phyloP scores from a whole-genome alignment of 1,140 invertebrate genomes.

The Papilio helenus region DNA sequence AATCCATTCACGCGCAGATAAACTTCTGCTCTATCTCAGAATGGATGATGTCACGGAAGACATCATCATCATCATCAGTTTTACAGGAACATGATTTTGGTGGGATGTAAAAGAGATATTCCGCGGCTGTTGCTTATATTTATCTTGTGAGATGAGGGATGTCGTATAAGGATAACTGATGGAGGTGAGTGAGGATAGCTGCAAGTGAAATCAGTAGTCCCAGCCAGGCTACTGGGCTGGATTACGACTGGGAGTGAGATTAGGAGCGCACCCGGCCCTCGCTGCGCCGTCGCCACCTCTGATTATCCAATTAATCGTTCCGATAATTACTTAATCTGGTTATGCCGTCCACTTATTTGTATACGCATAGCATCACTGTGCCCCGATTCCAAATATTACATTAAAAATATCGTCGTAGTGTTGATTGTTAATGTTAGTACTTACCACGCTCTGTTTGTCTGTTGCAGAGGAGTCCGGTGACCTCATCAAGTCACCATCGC shows the following conservation, averaged over 20 bases:
- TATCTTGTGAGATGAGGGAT: background rate
- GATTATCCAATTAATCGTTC: conserved; percentile 53
- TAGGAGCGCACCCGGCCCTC: background rate
- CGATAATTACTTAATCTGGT: conserved; percentile 54
- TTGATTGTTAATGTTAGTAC: background rate
- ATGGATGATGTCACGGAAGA: too few relatives aligned
- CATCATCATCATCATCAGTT: too few relatives aligned
- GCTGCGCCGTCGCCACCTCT: conserved; percentile 9
- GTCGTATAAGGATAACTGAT: background rate
- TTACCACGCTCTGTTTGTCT: conserved; percentile 47
- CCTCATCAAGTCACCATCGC: conserved; percentile 81
- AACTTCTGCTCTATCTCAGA: too few relatives aligned
- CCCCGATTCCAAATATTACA: background rate
- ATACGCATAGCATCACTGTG: background rate
- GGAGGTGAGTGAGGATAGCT: background rate
- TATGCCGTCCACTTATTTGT: background rate
- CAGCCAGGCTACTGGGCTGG: background rate
- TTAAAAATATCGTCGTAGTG: background rate
- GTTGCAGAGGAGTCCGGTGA: conserved; percentile 79
- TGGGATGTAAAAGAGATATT: too few relatives aligned
- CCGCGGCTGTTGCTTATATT: too few relatives aligned
- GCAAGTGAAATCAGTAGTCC: background rate
- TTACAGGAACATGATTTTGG: too few relatives aligned
- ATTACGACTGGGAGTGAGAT: background rate
- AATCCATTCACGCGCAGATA: too few relatives aligned